Percentiles rank a stretch among this genome's conserved stretches.
phyloP scores from a whole-genome alignment of 2,888 invertebrate species.

The Phoronis australis region DNA sequence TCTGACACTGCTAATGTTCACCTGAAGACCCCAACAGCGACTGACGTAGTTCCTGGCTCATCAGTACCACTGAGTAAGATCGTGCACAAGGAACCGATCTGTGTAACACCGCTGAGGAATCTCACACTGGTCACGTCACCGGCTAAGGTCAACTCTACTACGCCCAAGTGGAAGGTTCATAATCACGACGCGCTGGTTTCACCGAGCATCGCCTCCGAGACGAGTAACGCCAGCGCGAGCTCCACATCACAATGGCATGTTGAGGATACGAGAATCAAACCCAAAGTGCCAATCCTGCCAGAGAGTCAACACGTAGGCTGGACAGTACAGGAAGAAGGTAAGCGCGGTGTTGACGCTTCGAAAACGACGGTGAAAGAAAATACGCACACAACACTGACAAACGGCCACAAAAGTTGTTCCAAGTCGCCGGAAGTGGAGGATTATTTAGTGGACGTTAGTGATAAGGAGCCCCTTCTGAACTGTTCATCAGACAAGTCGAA shows the following conservation, averaged over 20 bases:
- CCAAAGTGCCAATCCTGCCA: conserved; percentile 9
- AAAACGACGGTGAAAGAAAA: too few relatives aligned
- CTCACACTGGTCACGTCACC: conserved; percentile 9
- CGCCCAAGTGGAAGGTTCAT: conserved; percentile 40
- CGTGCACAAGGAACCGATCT: not conserved
- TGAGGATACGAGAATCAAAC: conserved; percentile 17
- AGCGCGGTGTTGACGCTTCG: conserved; percentile 1
- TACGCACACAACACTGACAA: too few relatives aligned
- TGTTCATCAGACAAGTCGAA: conserved; percentile 13
- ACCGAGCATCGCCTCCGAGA: conserved; percentile 41
- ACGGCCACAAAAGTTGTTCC: too few relatives aligned
- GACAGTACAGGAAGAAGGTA: conserved; percentile 18
- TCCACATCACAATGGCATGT: conserved; percentile 51
- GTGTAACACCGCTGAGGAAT: conserved; percentile 1
- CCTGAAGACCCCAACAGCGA: not conserved
- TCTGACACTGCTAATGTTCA: too few relatives aligned
- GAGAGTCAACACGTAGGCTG: conserved; percentile 23
- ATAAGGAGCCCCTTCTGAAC: too few relatives aligned
- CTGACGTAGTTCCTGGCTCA: not conserved
- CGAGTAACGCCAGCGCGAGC: conserved; percentile 43
- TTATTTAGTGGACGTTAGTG: too few relatives aligned
- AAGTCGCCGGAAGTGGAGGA: too few relatives aligned
- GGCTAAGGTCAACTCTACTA: conserved; percentile 33
- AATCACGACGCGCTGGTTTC: conserved; percentile 33
- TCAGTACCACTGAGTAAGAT: not conserved